phyloP scores from a whole-genome alignment of 1,140 invertebrate species.

The Carposina sasakii region DNA sequence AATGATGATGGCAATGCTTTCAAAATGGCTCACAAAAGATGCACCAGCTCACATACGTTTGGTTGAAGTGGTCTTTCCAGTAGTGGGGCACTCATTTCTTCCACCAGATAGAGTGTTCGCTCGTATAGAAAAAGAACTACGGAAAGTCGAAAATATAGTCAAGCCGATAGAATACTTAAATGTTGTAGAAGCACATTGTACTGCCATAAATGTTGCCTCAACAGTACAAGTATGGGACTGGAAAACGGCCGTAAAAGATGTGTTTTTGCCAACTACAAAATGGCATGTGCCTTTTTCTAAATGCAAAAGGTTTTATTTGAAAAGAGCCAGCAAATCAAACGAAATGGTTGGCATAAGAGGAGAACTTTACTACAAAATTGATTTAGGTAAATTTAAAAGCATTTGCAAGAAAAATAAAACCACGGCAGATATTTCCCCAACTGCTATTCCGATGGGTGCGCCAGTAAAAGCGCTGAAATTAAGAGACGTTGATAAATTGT shows the following conservation, averaged over 20 bases:
- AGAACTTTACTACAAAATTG: background rate
- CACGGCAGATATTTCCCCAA: background rate
- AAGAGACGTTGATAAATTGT: no score
- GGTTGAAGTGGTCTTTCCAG: slow-evolving; percentile 22
- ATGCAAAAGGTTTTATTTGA: slow-evolving; percentile 6
- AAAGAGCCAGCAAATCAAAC: background rate
- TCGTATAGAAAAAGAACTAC: slow-evolving; percentile 20
- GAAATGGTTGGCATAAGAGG: background rate
- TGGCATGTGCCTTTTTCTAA: background rate
- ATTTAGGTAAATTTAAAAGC: background rate
- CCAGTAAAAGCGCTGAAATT: no score
- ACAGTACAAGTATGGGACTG: background rate
- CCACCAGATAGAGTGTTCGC: slow-evolving; percentile 35
- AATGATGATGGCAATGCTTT: slow-evolving; percentile 21
- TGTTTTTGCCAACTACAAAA: background rate
- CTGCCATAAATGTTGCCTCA: background rate
- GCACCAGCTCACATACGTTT: slow-evolving; percentile 5
- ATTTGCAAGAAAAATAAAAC: background rate
- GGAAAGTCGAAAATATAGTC: background rate
- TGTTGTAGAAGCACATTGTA: background rate
- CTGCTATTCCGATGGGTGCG: background rate
- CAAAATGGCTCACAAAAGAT: slow-evolving; percentile 20
- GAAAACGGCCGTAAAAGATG: background rate
- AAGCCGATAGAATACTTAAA: background rate
- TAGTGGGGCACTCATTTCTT: slow-evolving; percentile 34